Conservation (phyloP, 2,888 invertebrate genomes). For the Asteroscopus sphinx region DNA sequence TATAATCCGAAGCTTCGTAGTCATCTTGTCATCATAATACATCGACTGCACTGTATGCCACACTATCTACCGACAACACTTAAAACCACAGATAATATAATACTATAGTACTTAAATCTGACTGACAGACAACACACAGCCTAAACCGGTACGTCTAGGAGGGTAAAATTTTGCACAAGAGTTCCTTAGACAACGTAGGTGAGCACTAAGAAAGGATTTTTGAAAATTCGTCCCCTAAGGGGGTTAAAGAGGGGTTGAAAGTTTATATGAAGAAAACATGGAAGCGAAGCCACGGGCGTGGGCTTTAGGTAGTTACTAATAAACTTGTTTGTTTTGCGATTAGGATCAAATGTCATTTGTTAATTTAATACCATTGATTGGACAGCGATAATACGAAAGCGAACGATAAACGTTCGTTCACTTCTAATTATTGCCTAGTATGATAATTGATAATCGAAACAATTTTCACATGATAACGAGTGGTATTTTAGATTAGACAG, state of each 20-base stretch:
- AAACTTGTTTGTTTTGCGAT: conserved; percentile 47
- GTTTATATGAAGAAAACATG: no score
- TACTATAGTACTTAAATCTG: no score
- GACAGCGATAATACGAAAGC: conserved; percentile 36
- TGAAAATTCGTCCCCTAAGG: no score
- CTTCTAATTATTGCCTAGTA: conserved; percentile 23
- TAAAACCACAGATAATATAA: no score
- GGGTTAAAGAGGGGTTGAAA: no score
- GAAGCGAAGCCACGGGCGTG: no score
- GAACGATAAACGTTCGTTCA: conserved; percentile 34
- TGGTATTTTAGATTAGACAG: conserved; percentile 12
- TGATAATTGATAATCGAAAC: conserved; percentile 33
- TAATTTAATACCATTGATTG: conserved; percentile 38
- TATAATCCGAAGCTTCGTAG: conserved; percentile 41
- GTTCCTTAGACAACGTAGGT: no score
- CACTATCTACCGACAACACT: conserved; percentile 11
- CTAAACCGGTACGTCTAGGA: no score
- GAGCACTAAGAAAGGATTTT: no score
- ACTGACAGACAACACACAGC: no score
- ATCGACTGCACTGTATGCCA: neutral
- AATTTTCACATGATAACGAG: conserved; percentile 17
- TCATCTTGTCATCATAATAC: conserved; percentile 22
- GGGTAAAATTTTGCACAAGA: no score
- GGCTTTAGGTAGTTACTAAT: no score
- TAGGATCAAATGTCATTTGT: conserved; percentile 45